Evolutionary conservation across 2,797 vertebrate genomes (phyloP), one percentile per base, ranked within the genome.

Genomic region (Naso thynnoides): DNA sequence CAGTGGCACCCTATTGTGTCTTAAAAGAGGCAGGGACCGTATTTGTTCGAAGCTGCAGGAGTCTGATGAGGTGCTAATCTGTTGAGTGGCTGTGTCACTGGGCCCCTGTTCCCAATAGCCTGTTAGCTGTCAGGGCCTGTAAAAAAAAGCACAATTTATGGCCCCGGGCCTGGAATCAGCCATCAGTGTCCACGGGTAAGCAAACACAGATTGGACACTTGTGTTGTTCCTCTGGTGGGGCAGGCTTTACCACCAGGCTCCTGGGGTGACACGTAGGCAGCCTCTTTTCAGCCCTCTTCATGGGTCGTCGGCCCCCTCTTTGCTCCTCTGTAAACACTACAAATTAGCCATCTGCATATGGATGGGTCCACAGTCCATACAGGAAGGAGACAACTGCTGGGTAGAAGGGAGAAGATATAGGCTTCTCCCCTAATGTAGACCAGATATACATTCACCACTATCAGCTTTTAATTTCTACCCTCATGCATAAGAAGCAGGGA

Each of bases 61-160:
- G 95, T 94, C 90, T 96, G 96, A 98, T 94, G 97, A 97, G 96
- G 95, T 96, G 96, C 89, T 96, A 98, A 98, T 96, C 92, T 91
- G 92, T 91, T 91, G 91, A 93, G 89, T 88, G 90, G 83, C 83
- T 61, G 85, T 53, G 81, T 88, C 92, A 93, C 92, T 94, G 94
- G 93, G 88, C 86, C 80, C 85, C 86, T 73, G 87, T 92, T 94
- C 91, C 93, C 93, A 94, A 95, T 94, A 88, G 92, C 88, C 91
- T 92, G 91, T 88, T 90, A 93, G 93, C 93, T 92, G 90, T 92
- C 91, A 84, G 86, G 81, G 83, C 90, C 91, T 90, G 93, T 94
- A 84, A 90, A 92, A 91, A 91, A 53, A 27, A 31, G 81, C 78
- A 85, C 87, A 90, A 94, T 95, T 95, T 95, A 95, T 78, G 77